A percentile compares a stretch with the other conserved stretches of the same genome.
phyloP scores from a whole-genome alignment of 2,888 invertebrate genomes.

The Parascotia fuliginaria region DNA sequence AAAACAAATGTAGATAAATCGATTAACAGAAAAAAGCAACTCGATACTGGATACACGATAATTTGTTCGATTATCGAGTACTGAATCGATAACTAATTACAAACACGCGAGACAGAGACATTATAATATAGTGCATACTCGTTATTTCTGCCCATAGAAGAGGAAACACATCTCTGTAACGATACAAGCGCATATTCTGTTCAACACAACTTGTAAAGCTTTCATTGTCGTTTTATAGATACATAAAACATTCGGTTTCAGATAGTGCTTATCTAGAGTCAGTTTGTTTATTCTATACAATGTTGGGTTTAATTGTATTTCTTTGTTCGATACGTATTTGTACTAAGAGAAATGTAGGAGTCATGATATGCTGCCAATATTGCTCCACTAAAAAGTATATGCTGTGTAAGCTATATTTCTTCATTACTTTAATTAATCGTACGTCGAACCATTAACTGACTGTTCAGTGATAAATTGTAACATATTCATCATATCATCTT shows the following conservation, averaged over 20 bases:
- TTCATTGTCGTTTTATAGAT: constrained; percentile 15
- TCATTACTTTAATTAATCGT: too few species aligned
- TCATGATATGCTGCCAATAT: too few species aligned
- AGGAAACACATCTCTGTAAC: constrained; percentile 53
- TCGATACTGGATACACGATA: constrained; percentile 18
- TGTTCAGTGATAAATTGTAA: too few species aligned
- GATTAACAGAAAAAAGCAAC: constrained; percentile 17
- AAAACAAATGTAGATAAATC: constrained; percentile 18
- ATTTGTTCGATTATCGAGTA: constrained; percentile 39
- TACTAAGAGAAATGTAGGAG: too few species aligned
- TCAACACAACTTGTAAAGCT: constrained; percentile 17
- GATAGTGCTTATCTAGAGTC: constrained; percentile 13
- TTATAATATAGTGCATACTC: constrained; percentile 30
- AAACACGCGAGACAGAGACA: constrained; percentile 30
- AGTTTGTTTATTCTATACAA: constrained; percentile 10
- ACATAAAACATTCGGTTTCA: constrained; percentile 11
- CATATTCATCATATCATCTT: too few species aligned
- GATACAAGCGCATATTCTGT: constrained; percentile 27
- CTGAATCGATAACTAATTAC: constrained; percentile 48
- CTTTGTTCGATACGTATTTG: too few species aligned
- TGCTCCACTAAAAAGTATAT: too few species aligned
- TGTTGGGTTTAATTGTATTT: constrained; percentile 5
- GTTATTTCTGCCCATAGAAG: constrained; percentile 60
- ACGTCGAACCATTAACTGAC: too few species aligned
- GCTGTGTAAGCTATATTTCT: too few species aligned